Conservation (phyloP, 2,797 vertebrate genomes). For the Neosilurus mollespiculum region DNA sequence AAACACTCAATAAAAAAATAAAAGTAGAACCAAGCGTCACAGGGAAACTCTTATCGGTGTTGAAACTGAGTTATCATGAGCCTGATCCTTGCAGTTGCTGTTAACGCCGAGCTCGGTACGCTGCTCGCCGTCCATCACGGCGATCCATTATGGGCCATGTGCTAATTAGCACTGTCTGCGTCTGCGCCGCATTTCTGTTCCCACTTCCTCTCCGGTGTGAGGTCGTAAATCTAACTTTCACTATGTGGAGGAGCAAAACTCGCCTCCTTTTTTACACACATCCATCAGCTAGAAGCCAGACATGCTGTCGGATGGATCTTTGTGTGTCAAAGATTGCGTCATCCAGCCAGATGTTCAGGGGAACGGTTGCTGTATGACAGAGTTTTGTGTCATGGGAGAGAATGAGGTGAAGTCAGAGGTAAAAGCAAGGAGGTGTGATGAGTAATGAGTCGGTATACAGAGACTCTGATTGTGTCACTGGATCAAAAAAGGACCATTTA, state of each 20-base stretch:
- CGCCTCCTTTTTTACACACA: conserved; percentile 30
- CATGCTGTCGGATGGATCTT: conserved; percentile 52
- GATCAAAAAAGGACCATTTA: conserved; percentile 4
- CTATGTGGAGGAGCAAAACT: conserved; percentile 25
- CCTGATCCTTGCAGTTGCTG: conserved; percentile 2
- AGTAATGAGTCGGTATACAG: conserved; percentile 30
- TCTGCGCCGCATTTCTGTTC: conserved; percentile 51
- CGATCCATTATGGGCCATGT: conserved; percentile 50
- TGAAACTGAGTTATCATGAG: conserved; percentile 30
- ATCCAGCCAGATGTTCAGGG: conserved; percentile 57
- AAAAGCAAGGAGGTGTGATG: conserved; percentile 15
- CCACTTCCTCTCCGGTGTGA: conserved; percentile 38
- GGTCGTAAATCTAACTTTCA: conserved; percentile 50
- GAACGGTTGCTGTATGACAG: conserved; percentile 29
- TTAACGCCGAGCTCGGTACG: conserved; percentile 41
- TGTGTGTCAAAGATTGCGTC: conserved; percentile 54
- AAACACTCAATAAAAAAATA: neutral
- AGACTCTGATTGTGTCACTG: conserved; percentile 10
- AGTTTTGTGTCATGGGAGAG: conserved; percentile 34
- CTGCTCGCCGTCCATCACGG: conserved; percentile 53
- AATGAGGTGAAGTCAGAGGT: conserved; percentile 14
- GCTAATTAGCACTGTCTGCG: conserved; percentile 60
- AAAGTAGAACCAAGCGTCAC: neutral
- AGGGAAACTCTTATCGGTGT: conserved; percentile 6
- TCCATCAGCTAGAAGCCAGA: conserved; percentile 52